Base-by-base conservation (phyloP, 2,113 vertebrate genomes). In the Melanostigma gelatinosum region DNA sequence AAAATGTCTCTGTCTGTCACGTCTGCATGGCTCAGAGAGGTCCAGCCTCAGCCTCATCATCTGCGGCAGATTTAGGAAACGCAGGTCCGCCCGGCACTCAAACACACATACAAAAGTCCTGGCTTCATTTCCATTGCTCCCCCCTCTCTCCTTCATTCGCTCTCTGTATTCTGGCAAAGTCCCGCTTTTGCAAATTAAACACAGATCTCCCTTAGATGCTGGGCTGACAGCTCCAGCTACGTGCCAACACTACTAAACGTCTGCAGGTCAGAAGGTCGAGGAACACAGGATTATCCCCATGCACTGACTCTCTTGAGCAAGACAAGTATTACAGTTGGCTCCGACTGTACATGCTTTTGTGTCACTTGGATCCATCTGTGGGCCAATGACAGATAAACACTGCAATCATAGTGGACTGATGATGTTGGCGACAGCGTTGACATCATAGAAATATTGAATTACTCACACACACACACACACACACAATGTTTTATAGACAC, bases 231-330 rank as follows among this genome's bases (percentile, higher is more conserved):
- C 83, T 94, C 79, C 82, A 88, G 65, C 85, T 89, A 90, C 86
- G 87, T 94, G 94, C 93, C 94, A 94, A 88, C 85, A 85, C 89
- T 92, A 87, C 90, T 90, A 90, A 94, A 92, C 74, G 88, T 91
- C 90, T 83, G 71, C 70, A 85, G 85, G 92, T 92, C 85, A 85
- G 71, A 72, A 82, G 84, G 79, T 84, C 87, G 80, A 90, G 88
- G 79, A 93, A 90, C 90, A 89, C 86, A 40, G 90, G 92, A 92
- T 94, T 91, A 89, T 83, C 79, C 88, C 76, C 6, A 24, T 24
- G 24, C 24, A 68, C 90, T 87, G 85, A 88, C 87, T 86, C 79
- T 66, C 85, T 88, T 77, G 80, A 88, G 88, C 88, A 83, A 85
- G 72, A 89, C 65, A 62, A 88, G 84, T 70, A 82, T 92, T 84